These are phyloP conservation scores for Drosophila algonquin DNA, from an alignment of 2,888 invertebrate species.

Conservation along the genomic window DNA sequence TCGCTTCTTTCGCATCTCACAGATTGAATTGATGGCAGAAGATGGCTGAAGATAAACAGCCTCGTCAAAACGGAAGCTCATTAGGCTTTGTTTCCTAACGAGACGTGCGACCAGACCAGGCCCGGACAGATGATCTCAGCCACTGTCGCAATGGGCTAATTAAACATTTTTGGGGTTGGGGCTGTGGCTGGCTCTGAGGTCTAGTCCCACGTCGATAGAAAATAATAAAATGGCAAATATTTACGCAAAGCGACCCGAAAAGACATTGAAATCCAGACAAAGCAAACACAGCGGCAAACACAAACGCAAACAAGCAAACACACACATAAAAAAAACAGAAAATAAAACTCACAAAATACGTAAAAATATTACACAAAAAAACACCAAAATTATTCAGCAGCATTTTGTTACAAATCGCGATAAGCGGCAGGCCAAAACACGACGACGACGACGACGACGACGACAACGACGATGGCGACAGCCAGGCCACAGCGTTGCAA, in stretches of 20 bases:
- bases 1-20: conserved; percentile 7
- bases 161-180: conserved; percentile 14
- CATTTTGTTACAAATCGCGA: conserved; percentile 46
- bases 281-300: conserved; percentile 4
- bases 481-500: conserved; percentile 5
- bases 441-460: conserved; percentile 10
- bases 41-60: conserved; percentile 3
- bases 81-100: conserved; percentile 61
- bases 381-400: conserved; percentile 29
- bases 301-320: conserved; percentile 9
- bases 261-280: conserved; percentile 41
- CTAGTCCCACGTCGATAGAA: conserved; percentile 23
- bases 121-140: conserved; percentile 7
- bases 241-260: conserved; percentile 44
- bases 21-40: background rate
- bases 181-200: background rate
- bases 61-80: conserved; percentile 68
- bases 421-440: conserved; percentile 28
- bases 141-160: conserved; percentile 26
- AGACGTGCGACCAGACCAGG: background rate
- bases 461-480: conserved; percentile 11
- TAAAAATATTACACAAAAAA: conserved; percentile 1
- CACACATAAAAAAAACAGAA: background rate
- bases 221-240: conserved; percentile 49
- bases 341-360: conserved; percentile 7